These are phyloP conservation scores for Alcedo atthis DNA, from an alignment of 2,797 vertebrate genomes.

Conservation along the genomic window DNA sequence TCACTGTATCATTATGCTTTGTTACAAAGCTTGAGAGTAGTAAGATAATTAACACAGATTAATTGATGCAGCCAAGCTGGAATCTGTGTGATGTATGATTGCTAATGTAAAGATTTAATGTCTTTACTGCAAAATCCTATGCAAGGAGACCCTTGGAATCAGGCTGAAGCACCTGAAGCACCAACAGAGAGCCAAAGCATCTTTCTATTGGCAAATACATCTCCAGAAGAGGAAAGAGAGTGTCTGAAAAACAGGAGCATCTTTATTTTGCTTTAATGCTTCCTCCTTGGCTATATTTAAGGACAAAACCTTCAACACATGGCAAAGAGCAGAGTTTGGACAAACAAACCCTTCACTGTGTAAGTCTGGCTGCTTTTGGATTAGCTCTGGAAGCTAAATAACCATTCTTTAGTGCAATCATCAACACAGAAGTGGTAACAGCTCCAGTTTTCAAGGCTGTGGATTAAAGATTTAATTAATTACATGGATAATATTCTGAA, in stretches of 20 bases:
- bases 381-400: background rate
- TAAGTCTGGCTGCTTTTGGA: background rate
- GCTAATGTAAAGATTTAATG: background rate
- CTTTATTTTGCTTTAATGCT: constrained; percentile 21
- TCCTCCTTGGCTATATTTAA: constrained; percentile 26
- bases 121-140: background rate
- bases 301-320: constrained; percentile 36
- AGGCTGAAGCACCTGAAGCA: background rate
- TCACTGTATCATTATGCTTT: background rate
- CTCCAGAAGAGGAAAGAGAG: background rate
- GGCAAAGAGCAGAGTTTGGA: background rate
- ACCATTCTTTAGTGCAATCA: background rate
- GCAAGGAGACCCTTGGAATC: background rate
- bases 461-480: background rate
- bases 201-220: background rate
- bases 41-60: background rate
- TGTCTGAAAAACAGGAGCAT: background rate
- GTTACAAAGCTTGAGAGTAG: background rate
- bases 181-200: background rate
- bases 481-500: background rate
- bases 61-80: background rate
- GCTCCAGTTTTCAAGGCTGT: background rate
- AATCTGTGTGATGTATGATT: background rate
- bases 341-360: background rate
- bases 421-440: background rate